Evolutionary conservation across 1,140 invertebrate species (phyloP).

Genomic region (Diorhabda sublineata): DNA sequence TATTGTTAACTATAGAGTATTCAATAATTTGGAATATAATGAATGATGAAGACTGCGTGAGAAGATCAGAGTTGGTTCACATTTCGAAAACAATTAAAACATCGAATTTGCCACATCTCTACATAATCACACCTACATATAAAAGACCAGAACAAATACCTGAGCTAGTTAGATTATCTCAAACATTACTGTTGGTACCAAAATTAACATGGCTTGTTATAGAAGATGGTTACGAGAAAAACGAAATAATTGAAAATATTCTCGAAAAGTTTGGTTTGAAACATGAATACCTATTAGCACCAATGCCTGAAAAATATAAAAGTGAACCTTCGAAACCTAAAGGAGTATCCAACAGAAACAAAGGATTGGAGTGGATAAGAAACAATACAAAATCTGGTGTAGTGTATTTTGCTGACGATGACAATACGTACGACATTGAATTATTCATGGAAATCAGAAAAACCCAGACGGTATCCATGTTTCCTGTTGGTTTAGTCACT

Average conservation of each 20-base stretch:
- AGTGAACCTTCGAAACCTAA: slow-evolving; percentile 72
- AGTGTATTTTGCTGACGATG: slow-evolving; percentile 96
- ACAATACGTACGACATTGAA: slow-evolving; percentile 88
- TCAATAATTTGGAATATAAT: no score
- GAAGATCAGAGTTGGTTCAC: no score
- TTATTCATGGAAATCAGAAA: slow-evolving; percentile 80
- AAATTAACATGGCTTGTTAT: slow-evolving; percentile 88
- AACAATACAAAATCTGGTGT: slow-evolving; percentile 74
- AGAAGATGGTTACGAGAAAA: slow-evolving; percentile 70
- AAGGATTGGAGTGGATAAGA: slow-evolving; percentile 80
- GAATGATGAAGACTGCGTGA: no score
- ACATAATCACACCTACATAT: slow-evolving; percentile 87
- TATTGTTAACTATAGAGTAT: no score
- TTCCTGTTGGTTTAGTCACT: slow-evolving; percentile 81
- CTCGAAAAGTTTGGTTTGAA: background rate
- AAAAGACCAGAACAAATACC: slow-evolving; percentile 83
- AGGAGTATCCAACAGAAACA: slow-evolving; percentile 88
- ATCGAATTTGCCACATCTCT: slow-evolving; percentile 52
- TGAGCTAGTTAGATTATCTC: slow-evolving; percentile 80
- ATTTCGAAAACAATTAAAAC: no score
- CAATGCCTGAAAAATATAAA: slow-evolving; percentile 75
- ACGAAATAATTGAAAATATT: slow-evolving; percentile 29
- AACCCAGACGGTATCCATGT: slow-evolving; percentile 81
- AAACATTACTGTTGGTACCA: slow-evolving; percentile 83
- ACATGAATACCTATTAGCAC: slow-evolving; percentile 57